Base-by-base conservation (phyloP, 1,140 invertebrate species). In the Varroa destructor region DNA sequence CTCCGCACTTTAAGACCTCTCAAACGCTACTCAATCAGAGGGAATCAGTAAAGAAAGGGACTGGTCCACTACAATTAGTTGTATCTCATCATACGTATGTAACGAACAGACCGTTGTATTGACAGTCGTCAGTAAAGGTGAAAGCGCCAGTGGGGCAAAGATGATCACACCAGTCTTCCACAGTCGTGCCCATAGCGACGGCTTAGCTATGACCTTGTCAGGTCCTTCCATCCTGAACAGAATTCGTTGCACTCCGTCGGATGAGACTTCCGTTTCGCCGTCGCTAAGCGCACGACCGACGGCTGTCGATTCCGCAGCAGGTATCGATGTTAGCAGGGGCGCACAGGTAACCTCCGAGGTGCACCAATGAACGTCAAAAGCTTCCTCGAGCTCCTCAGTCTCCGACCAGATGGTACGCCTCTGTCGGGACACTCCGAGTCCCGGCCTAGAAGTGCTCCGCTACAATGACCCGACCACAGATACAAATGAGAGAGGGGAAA, bases 331-430 rank as follows among this genome's bases (percentile, higher is more conserved):
- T 8, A 8, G 8, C 46, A 51, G 46, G 46, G 46, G 46, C 8
- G 46, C 46, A 46, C 61, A 67, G 36, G 61, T 67, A 46, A 67
- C 61, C 40, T 67, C 61, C 14, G 61, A 67, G 61, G 61, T 67
- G 37, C 61, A 67, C 61, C 61, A 67, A 8, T 67, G 61, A 4
- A 67, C 61, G 61, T 67, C 61, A 46, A 67, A 37, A 1, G 61
- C 61, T 40, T 67, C 61, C 40, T 67, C 61, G 61, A 67, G 61
- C 46, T 40, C 40, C 37, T 67, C 61, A 3, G 61, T 67, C 40
- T 67, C 61, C 61, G 61, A 67, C 61, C 61, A 67, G 61, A 67
- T 67, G 40, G 61, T 67, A 40, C 61, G 61, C 40, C 61, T 67
- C 40, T 67, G 61, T 12, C 61, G 61, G 40, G 61, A 46, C 12